These are phyloP conservation scores for Mechanitis mazaeus DNA, from an alignment of 2,888 invertebrate species.

Conservation along the genomic window DNA sequence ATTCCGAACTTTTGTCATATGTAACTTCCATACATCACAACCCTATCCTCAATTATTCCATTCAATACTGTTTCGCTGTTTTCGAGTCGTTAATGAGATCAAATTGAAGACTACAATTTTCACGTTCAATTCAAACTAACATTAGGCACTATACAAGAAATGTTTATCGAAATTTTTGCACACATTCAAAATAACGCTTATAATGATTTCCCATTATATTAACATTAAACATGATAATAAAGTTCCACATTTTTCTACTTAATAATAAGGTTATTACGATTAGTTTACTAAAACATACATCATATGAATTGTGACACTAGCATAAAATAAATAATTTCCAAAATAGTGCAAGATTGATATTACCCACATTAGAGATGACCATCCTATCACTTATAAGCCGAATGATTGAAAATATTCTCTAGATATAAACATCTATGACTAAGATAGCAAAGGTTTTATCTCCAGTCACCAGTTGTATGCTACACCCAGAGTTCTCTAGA, in stretches of 20 bases:
- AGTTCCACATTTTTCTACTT: conserved; percentile 5
- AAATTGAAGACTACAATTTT: background rate
- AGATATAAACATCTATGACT: no score
- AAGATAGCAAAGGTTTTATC: no score
- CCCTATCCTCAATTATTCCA: background rate
- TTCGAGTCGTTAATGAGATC: background rate
- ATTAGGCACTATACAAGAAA: background rate
- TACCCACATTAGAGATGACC: background rate
- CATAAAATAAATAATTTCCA: conserved; percentile 1
- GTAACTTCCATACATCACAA: conserved; percentile 1
- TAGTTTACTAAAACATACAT: background rate
- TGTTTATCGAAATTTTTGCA: background rate
- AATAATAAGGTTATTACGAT: background rate
- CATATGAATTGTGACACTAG: background rate
- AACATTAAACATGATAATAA: conserved; percentile 4
- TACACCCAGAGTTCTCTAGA: background rate
- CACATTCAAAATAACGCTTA: background rate
- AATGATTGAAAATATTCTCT: no score
- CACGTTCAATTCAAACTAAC: background rate
- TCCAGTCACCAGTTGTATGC: no score
- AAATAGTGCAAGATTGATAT: background rate
- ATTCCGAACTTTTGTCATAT: background rate
- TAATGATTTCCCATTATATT: background rate
- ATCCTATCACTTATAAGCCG: no score
- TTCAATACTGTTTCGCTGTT: conserved; percentile 1